These are phyloP conservation scores for Eidolon helvum DNA, from an alignment of 2,113 vertebrate species.

Conservation along the genomic window DNA sequence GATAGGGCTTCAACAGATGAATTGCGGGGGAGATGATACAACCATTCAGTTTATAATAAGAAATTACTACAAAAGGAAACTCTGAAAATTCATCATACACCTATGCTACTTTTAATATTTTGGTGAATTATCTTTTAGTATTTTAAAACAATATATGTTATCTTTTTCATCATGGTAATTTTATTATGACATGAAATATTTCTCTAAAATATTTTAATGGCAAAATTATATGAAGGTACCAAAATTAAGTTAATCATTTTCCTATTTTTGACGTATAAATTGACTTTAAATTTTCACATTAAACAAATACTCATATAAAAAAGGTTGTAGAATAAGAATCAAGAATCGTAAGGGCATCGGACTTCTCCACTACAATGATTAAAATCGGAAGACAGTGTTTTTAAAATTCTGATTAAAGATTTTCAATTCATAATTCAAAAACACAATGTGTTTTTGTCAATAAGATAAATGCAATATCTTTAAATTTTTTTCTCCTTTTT, in stretches of 20 bases:
- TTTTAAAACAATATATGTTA: background rate
- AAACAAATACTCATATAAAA: background rate
- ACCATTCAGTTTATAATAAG: background rate
- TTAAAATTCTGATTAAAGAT: background rate
- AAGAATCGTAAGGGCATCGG: background rate
- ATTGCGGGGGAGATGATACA: background rate
- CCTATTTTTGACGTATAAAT: background rate
- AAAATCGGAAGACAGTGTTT: slow-evolving; percentile 26
- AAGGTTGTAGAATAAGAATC: background rate
- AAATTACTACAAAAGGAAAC: slow-evolving; percentile 1
- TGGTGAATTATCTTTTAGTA: background rate
- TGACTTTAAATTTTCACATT: background rate
- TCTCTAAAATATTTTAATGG: background rate
- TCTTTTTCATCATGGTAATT: background rate
- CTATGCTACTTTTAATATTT: slow-evolving; percentile 11
- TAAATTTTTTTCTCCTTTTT: background rate
- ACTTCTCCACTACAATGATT: background rate
- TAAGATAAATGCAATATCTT: background rate
- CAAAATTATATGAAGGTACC: background rate
- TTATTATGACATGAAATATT: background rate
- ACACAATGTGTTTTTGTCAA: background rate
- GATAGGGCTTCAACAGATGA: background rate
- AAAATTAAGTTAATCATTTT: background rate
- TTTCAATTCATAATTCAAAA: background rate
- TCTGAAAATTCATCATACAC: background rate